These are phyloP conservation scores for Periphyllus acericola DNA, from an alignment of 2,888 invertebrate genomes.

Conservation along the genomic window DNA sequence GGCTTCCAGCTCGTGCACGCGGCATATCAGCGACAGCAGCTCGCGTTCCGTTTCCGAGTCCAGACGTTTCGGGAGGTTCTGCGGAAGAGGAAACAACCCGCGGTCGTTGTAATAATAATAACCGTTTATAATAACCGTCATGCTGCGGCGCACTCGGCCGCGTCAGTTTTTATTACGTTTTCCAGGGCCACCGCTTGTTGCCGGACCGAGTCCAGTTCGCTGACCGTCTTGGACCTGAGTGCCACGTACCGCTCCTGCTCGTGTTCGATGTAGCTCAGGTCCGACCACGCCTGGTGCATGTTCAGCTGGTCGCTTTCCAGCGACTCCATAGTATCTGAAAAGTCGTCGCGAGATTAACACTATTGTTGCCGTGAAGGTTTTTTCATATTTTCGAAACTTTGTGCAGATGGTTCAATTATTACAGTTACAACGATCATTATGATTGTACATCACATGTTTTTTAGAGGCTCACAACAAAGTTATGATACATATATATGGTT, in stretches of 20 bases:
- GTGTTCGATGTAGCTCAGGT: slow-evolving; percentile 83
- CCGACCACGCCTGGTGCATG: slow-evolving; percentile 85
- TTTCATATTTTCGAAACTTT: too few species aligned
- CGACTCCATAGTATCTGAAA: slow-evolving; percentile 64
- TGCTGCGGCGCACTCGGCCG: not conserved
- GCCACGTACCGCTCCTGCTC: slow-evolving; percentile 85
- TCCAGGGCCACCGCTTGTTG: slow-evolving; percentile 83
- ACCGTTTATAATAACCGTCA: too few species aligned
- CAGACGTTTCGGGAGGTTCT: slow-evolving; percentile 86
- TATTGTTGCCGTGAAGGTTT: not conserved
- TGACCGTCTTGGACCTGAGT: slow-evolving; percentile 80
- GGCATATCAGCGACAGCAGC: slow-evolving; percentile 84
- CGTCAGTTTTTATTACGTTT: slow-evolving; percentile 73
- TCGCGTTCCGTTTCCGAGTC: slow-evolving; percentile 91
- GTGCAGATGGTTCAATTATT: too few species aligned
- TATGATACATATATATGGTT: too few species aligned
- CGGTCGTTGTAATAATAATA: not conserved
- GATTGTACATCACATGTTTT: too few species aligned
- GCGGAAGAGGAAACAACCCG: slow-evolving; percentile 39
- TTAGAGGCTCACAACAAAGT: too few species aligned
- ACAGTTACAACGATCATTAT: too few species aligned
- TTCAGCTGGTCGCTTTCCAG: slow-evolving; percentile 74
- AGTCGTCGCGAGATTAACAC: too few species aligned
- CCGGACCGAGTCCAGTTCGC: slow-evolving; percentile 83
- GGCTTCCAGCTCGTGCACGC: slow-evolving; percentile 93